Evolutionary conservation across 2,888 invertebrate genomes (phyloP).

Genomic region (Cremastinae sp.): DNA sequence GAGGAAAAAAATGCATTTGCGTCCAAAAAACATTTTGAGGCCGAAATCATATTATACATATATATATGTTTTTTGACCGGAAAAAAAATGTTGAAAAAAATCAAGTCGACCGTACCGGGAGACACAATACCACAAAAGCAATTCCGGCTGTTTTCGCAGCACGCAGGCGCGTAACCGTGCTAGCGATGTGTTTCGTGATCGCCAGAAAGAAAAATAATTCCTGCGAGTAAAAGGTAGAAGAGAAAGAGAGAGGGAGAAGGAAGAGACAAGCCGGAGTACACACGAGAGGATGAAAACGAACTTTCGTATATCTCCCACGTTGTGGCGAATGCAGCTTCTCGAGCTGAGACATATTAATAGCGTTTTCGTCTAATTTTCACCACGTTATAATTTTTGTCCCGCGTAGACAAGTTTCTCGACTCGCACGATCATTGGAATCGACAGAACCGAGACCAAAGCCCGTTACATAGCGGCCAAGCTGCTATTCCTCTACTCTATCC

Average conservation of each 20-base stretch:
- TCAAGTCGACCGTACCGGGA: background rate
- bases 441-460: background rate
- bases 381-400: background rate
- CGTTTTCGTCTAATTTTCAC: constrained; percentile 30
- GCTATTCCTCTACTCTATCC: no score
- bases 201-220: constrained; percentile 17
- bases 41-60: background rate
- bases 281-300: constrained; percentile 46
- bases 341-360: constrained; percentile 50
- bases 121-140: background rate
- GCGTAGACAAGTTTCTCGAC: background rate
- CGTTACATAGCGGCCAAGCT: no score
- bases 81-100: constrained; percentile 4
- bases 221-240: no score
- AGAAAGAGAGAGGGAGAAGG: background rate
- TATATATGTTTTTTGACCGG: background rate
- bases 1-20: background rate
- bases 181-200: constrained; percentile 23
- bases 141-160: background rate
- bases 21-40: background rate
- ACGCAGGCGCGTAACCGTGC: constrained; percentile 19
- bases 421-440: background rate
- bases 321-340: constrained; percentile 17
- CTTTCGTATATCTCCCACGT: constrained; percentile 51
- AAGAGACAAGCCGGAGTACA: background rate